Base-by-base conservation (phyloP, 2,113 vertebrate genomes). In the Ondatra zibethicus region DNA sequence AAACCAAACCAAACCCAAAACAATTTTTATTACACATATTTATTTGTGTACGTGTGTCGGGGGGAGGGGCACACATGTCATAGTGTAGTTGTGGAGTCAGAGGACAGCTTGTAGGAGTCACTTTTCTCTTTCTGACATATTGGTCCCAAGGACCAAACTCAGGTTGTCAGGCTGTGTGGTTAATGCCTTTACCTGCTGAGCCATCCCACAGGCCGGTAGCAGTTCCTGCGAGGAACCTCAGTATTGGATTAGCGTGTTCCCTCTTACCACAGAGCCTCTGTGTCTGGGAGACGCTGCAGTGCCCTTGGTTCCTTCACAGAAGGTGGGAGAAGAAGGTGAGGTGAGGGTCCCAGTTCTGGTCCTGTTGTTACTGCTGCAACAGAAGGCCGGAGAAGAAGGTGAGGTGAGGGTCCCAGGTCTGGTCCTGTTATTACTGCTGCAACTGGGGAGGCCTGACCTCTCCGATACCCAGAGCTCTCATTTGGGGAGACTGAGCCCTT, bases 261-360 rank as follows among this genome's bases (percentile, higher is more conserved):
- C 11, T 27, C 29, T 33, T 0, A 3, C 75, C 55, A 3, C 0
- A 2, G 75, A 10, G 1, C 16, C 39, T 61, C 47, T 31, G 7
- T 0, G 39, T 3, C 39, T 39, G 23, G 4, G n/a, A 21, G n/a
- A 25, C n/a, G 25, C 72, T 73, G n/a, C 21, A 42, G n/a, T 25
- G 72, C 39, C 21, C 72, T 72, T 72, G 36, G 36, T 39, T 36
- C n/a, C n/a, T 72, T 72, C 70, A n/a, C 17, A 19, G 68, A 70
- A 70, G 68, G 68, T 3, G 33, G 68, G 16, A 70, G 68, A 70
- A 19, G 70, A 72, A 72, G 70, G 33, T n/a, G 17, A 73, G 72
- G n/a, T 25, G n/a, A 73, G n/a, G n/a, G 39, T 0, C n/a, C n/a
- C 72, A 25, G 72, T 39, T 73, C 68, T 42, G n/a, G n/a, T 73